Percentiles rank a stretch among this genome's conserved stretches.
phyloP scores from a whole-genome alignment of 2,888 invertebrate genomes.

The Eupithecia centaureata region DNA sequence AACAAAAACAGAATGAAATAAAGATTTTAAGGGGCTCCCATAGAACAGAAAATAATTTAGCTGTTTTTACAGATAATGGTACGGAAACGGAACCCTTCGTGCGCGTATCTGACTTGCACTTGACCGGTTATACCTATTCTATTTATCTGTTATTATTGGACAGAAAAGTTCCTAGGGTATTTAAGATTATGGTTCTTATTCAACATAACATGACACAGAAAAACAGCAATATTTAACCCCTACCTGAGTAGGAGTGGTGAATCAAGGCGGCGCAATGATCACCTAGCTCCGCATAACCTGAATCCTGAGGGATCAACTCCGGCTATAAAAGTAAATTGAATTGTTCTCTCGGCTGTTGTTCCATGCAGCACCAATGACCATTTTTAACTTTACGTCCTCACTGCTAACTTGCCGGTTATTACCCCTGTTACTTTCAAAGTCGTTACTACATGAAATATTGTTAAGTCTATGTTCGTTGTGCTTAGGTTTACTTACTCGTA shows the following conservation, averaged over 20 bases:
- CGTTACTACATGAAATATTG: constrained; percentile 38
- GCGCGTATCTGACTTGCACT: too few relatives aligned
- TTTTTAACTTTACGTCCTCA: constrained; percentile 67
- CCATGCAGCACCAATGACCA: constrained; percentile 59
- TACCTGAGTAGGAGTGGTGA: constrained; percentile 7
- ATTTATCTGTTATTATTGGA: too few relatives aligned
- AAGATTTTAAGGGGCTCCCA: too few relatives aligned
- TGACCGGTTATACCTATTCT: too few relatives aligned
- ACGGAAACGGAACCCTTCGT: too few relatives aligned
- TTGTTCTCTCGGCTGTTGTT: constrained; percentile 74
- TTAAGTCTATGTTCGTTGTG: constrained; percentile 16
- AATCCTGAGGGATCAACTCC: constrained; percentile 71
- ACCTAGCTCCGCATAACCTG: constrained; percentile 62
- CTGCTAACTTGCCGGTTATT: constrained; percentile 52
- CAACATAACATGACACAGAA: background rate
- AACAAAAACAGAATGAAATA: too few relatives aligned
- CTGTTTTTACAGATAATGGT: too few relatives aligned
- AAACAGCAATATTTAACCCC: background rate
- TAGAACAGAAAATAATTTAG: too few relatives aligned
- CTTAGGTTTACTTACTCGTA: background rate
- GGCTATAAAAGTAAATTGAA: constrained; percentile 82
- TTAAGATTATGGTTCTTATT: background rate
- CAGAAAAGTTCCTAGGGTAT: background rate
- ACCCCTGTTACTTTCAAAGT: constrained; percentile 42
- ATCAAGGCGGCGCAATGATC: constrained; percentile 72